phyloP scores from a whole-genome alignment of 1,140 invertebrate genomes.

The Ylistrum balloti region DNA sequence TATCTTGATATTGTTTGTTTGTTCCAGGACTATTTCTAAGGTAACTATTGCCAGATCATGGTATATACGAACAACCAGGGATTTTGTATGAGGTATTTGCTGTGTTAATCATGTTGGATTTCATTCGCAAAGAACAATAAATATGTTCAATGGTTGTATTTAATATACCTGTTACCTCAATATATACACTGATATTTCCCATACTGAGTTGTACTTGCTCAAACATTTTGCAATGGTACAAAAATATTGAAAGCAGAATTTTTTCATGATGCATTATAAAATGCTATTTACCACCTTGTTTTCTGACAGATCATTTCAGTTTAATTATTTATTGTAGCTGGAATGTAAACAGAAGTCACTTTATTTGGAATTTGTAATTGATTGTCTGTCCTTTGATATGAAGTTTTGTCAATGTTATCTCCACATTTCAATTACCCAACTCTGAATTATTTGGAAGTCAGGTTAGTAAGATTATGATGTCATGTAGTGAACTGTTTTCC shows the following conservation, averaged over 20 bases:
- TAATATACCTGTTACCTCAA: background rate
- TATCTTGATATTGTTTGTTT: background rate
- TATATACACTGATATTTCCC: background rate
- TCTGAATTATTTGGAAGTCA: too few relatives aligned
- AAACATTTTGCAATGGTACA: background rate
- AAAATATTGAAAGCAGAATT: background rate
- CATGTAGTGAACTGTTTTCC: background rate
- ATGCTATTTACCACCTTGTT: background rate
- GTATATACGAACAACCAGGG: background rate
- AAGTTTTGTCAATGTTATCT: background rate
- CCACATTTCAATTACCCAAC: too few relatives aligned
- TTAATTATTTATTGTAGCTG: background rate
- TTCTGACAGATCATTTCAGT: background rate
- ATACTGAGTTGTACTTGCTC: background rate
- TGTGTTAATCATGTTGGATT: background rate
- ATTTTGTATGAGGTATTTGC: background rate
- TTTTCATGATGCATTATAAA: background rate
- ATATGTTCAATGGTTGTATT: background rate
- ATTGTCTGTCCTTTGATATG: background rate
- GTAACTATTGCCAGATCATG: background rate
- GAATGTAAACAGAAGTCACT: background rate
- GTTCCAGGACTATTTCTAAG: too few relatives aligned
- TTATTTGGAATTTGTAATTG: background rate
- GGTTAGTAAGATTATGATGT: background rate
- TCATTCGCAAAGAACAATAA: background rate